Base-by-base conservation (phyloP, 2,888 invertebrate genomes). In the Digitonthophagus gazella region DNA sequence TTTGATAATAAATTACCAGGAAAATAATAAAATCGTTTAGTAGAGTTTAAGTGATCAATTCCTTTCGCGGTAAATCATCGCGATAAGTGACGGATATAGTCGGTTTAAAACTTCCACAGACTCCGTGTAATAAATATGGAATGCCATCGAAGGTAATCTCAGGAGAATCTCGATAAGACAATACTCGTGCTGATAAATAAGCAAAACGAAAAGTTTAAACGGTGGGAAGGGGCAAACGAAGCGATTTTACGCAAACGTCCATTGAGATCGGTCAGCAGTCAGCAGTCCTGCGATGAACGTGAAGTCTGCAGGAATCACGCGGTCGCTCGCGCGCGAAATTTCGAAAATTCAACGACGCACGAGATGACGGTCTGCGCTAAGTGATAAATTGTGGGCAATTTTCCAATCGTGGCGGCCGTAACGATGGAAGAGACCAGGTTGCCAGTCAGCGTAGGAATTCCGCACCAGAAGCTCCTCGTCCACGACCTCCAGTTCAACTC, bases 401-500 rank as follows among this genome's bases (percentile, higher is more conserved):
- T 44, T 44, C 11, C 28, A 44, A 44, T 44, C 28, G 28, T 44
- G 11, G 11, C 28, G 28, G 28, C 11, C 28, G 8, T 8, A 8
- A 44, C 28, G 28, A 74, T 74, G 74, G 74, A 74, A 71, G 71
- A 71, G 70, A 71, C 64, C 69, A 72, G 71, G 64, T 70, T 69
- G 67, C 71, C 73, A 68, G 72, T 73, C 69, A 71, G 70, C 67
- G 71, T 73, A n/a, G 72, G 72, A 67, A 70, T 70, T 44, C 70
- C 72, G 57, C 61, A 69, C 20, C 16, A 58, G 67, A 70, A 73
- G 54, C 66, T 71, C 54, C 65, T 70, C 68, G 68, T 58, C 14
- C 67, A 68, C 18, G 68, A 70, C 66, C 70, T 74, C 20, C 69
- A 72, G 64, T 74, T 74, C 64, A 74, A 74, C 71, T 73, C 73